Evolutionary conservation across 2,888 invertebrate species (phyloP).

Genomic region (Boloria euphrosyne): DNA sequence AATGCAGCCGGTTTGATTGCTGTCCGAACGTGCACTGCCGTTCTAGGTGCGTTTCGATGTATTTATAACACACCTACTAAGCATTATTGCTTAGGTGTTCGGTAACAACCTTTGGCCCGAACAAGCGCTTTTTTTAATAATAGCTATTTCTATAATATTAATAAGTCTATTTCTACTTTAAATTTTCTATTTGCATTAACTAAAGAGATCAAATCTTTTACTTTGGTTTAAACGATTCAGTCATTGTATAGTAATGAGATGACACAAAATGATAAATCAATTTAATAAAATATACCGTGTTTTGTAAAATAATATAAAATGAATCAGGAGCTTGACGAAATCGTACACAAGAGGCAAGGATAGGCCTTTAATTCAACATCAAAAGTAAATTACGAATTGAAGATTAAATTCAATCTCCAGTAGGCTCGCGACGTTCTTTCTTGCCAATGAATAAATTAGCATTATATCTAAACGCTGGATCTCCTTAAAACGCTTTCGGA

Average conservation of each 20-base stretch:
- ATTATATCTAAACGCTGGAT: conserved; percentile 75
- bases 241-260: neutral
- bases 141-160: no score
- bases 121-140: no score
- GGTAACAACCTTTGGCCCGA: no score
- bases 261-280: neutral
- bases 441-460: conserved; percentile 79
- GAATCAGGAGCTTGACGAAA: conserved; percentile 7
- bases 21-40: no score
- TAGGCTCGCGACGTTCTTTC: conserved; percentile 65
- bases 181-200: no score
- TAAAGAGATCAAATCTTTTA: no score
- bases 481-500: conserved; percentile 70
- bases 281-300: neutral
- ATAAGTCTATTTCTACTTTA: no score
- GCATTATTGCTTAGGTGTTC: no score
- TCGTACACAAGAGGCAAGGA: conserved; percentile 23
- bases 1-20: no score
- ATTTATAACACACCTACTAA: no score
- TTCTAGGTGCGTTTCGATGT: no score
- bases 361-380: conserved; percentile 60
- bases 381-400: conserved; percentile 66
- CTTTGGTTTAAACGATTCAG: neutral
- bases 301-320: conserved; percentile 1
- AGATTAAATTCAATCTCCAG: conserved; percentile 70